Conservation (phyloP, 2,797 vertebrate genomes). For the Diplodus puntazzo region DNA sequence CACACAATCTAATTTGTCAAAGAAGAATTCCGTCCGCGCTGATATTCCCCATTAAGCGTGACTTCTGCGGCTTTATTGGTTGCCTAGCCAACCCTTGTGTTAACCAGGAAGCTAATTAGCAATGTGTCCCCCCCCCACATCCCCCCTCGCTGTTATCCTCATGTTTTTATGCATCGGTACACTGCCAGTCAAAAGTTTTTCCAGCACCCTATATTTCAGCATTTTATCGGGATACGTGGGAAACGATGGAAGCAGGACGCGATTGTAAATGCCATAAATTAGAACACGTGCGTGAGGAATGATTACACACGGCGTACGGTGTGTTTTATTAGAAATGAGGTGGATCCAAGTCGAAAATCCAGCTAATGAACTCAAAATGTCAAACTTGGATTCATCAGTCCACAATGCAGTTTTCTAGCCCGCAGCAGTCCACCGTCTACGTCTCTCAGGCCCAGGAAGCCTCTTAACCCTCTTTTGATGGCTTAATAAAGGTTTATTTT, state of each 20-base stretch:
- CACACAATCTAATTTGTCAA: slow-evolving; percentile 55
- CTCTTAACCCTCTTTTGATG: slow-evolving; percentile 60
- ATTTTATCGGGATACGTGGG: neutral
- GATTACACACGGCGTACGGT: slow-evolving; percentile 12
- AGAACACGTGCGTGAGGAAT: slow-evolving; percentile 12
- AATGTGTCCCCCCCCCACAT: slow-evolving; percentile 22
- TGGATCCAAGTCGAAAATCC: neutral
- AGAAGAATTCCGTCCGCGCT: slow-evolving; percentile 40
- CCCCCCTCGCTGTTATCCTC: slow-evolving; percentile 27
- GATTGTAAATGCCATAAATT: slow-evolving; percentile 5
- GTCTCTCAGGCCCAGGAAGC: slow-evolving; percentile 27
- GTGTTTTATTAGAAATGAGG: neutral
- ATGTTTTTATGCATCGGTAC: slow-evolving; percentile 51
- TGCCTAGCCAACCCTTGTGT: slow-evolving; percentile 58
- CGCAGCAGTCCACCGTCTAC: slow-evolving; percentile 41
- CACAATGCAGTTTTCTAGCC: slow-evolving; percentile 10
- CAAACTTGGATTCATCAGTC: slow-evolving; percentile 30
- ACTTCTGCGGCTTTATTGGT: slow-evolving; percentile 60
- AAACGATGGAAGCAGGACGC: neutral
- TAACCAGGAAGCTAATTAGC: slow-evolving; percentile 70
- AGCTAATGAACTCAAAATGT: slow-evolving; percentile 47
- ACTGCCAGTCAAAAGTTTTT: slow-evolving; percentile 51
- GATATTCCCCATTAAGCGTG: slow-evolving; percentile 55
- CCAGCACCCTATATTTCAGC: slow-evolving; percentile 4
- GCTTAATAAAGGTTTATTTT: slow-evolving; percentile 54